phyloP scores from a whole-genome alignment of 2,888 invertebrate genomes.

The Cheilosia variabilis region DNA sequence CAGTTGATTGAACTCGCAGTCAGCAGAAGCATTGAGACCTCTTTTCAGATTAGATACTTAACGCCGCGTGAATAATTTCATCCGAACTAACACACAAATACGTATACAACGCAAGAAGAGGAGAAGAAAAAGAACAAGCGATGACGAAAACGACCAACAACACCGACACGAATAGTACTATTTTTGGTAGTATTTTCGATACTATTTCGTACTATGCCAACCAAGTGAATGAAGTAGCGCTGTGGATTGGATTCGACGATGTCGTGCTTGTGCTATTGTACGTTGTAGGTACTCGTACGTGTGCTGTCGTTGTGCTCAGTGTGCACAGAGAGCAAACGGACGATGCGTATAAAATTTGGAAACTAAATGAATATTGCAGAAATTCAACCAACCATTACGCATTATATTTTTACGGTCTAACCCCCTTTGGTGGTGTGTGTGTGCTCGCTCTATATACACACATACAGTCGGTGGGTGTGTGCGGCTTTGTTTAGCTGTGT shows the following conservation, averaged over 20 bases:
- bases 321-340: constrained; percentile 61
- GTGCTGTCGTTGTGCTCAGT: constrained; percentile 23
- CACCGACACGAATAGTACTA: constrained; percentile 4
- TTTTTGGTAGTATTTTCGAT: constrained; percentile 39
- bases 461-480: constrained; percentile 12
- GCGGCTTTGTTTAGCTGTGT: constrained; percentile 17
- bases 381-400: constrained; percentile 77
- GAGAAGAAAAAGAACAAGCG: not conserved
- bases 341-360: constrained; percentile 72
- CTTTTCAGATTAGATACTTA: constrained; percentile 68
- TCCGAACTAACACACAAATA: constrained; percentile 31
- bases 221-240: not conserved
- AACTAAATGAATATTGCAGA: constrained; percentile 71
- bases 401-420: constrained; percentile 77
- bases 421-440: constrained; percentile 63
- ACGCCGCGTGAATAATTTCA: constrained; percentile 65
- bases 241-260: not conserved
- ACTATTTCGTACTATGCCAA: constrained; percentile 43
- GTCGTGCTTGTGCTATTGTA: not conserved
- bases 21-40: constrained; percentile 54
- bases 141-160: not conserved
- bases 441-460: constrained; percentile 35
- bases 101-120: constrained; percentile 10
- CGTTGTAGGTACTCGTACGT: not conserved
- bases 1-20: constrained; percentile 68